Evolutionary conservation across 2,888 invertebrate genomes (phyloP), one percentile per base, ranked within the genome.

Genomic region (Tineola bisselliella): DNA sequence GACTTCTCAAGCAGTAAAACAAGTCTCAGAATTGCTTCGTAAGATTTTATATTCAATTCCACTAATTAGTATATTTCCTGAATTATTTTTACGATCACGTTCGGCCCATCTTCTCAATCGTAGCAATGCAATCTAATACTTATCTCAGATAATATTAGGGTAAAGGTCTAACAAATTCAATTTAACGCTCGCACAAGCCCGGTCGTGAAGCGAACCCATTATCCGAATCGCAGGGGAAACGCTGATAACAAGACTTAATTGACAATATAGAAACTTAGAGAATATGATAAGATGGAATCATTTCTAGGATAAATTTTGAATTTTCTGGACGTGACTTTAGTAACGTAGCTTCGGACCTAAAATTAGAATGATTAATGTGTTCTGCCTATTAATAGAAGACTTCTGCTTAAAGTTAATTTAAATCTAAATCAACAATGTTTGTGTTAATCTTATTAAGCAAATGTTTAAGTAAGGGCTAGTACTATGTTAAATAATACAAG

Each of bases 231-330:
- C 72, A 77, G 19, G 79, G 79, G 79, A 79, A 79, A 79, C 77
- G 77, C 73, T 81, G 76, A 78, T 76, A 81, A 79, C 79, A 81
- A 80, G 76, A 79, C 80, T 80, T 83, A 81, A 81, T 82, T 82
- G 58, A 63, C 63, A 81, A 80, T 60, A 60, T 43, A 33, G 60
- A 33, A 58, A 58, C 58, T 58, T 58, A 58, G 58, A 6, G 30
- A 33, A 58, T n/a, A 58, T 58, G 31, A 58, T 58, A 58, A 58
- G 15, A 15, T 25, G 1, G 31, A 25, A 25, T 5, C 25, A 15
- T 58, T 58, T 33, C 19, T 58, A 58, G 31, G 58, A 10, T 31
- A 58, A 33, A 58, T 58, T 58, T n/a, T 3, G 56, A 25, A 18
- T 48, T 18, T 48, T 48, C 38, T 38, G 38, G 38, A 38, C 38